These are phyloP conservation scores for Trilocha varians DNA, from an alignment of 2,888 invertebrate genomes.

Conservation along the genomic window DNA sequence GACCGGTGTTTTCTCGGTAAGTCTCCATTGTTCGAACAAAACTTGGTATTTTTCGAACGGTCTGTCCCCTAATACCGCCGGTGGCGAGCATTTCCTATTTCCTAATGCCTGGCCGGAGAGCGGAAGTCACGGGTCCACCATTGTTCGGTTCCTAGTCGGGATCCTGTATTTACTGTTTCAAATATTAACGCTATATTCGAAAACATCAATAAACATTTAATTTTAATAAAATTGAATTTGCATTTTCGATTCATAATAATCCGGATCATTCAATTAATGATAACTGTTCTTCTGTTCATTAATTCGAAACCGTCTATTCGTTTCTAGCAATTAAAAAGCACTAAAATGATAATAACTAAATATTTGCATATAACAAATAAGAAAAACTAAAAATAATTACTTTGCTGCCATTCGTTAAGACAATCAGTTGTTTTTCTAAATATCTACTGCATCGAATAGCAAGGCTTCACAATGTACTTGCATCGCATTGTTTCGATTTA, in stretches of 20 bases:
- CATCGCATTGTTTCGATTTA: constrained; percentile 24
- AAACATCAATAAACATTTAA: neutral
- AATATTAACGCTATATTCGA: neutral
- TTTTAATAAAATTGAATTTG: too few species aligned
- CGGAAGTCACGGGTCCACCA: constrained; percentile 35
- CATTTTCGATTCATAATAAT: too few species aligned
- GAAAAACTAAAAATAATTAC: too few species aligned
- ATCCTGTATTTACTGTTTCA: constrained; percentile 7
- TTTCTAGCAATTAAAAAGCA: too few species aligned
- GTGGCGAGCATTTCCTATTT: constrained; percentile 24
- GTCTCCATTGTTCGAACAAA: constrained; percentile 3
- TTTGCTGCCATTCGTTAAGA: too few species aligned
- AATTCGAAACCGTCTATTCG: too few species aligned
- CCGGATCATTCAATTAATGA: too few species aligned
- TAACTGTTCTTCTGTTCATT: too few species aligned
- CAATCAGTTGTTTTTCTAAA: too few species aligned
- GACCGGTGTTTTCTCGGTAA: neutral
- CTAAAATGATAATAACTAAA: too few species aligned
- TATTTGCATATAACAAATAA: too few species aligned
- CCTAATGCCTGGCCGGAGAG: constrained; percentile 20
- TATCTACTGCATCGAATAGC: too few species aligned
- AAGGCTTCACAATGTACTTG: neutral
- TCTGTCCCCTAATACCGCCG: constrained; percentile 16
- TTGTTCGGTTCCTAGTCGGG: constrained; percentile 25
- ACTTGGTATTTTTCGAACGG: constrained; percentile 11